Base-by-base conservation (phyloP, 2,797 vertebrate genomes). In the Periparus ater region DNA sequence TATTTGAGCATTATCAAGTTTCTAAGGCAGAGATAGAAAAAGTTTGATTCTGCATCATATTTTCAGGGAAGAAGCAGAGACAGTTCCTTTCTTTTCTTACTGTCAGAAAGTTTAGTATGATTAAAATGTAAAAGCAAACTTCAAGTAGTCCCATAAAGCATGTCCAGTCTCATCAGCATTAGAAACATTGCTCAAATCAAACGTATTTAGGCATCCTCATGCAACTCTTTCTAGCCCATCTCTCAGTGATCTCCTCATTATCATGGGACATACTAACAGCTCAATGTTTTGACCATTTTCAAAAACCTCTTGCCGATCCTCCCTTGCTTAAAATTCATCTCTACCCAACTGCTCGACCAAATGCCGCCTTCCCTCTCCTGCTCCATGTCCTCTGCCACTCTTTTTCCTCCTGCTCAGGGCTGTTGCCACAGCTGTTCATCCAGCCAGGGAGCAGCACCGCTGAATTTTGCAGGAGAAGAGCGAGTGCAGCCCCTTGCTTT, bases 401-500 rank as follows among this genome's bases (percentile, higher is more conserved):
- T 32, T 75, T 20, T 32, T 36, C 66, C 0, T 0, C 60, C 66
- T 54, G 51, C 79, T 65, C 48, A 47, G 92, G 77, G 80, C 91
- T 73, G 51, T 18, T 86, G 81, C 79, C 88, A 86, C 96, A 96
- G 96, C 96, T 96, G 96, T 95, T 96, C 74, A 25, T 2, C 79
- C 71, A 96, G 91, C 95, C 91, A 20, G 92, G 94, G 88, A 95
- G 89, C 89, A 85, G 63, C 6, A 18, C 88, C 57, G 0, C 94
- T 96, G 95, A 96, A 97, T 97, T 96, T 96, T 95, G 94, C 96
- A 97, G 26, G 80, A 96, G 95, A 32, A 93, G 78, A 96, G 83
- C 73, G 73, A 91, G 42, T 14, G 67, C 80, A 91, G 83, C 40
- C 80, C 80, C 48, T 86, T 7, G 19, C 79, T 89, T 63, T 74